Evolutionary conservation across 2,888 invertebrate genomes (phyloP).

Genomic region (Synergus laeviventris): DNA sequence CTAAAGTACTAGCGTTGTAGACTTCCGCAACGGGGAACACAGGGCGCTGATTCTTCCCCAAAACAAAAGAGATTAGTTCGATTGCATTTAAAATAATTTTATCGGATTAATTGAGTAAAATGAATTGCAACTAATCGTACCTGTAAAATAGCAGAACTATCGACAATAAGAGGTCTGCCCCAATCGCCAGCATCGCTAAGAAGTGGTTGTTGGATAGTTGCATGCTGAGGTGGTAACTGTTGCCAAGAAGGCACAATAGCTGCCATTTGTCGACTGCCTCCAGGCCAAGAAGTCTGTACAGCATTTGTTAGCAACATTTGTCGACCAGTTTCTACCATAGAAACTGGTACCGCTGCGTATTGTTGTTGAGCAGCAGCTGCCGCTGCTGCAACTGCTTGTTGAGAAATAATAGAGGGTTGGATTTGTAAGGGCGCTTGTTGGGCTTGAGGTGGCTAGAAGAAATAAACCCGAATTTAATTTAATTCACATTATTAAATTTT

Average conservation of each 20-base stretch:
- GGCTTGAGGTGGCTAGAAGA: constrained; percentile 77
- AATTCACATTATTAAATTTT: constrained; percentile 23
- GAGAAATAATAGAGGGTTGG: constrained; percentile 87
- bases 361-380: constrained; percentile 87
- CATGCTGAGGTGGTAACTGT: constrained; percentile 82
- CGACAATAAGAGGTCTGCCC: constrained; percentile 87
- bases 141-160: constrained; percentile 85
- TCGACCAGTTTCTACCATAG: constrained; percentile 92
- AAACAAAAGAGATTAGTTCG: constrained; percentile 56
- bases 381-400: constrained; percentile 81
- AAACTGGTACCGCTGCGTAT: constrained; percentile 89
- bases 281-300: constrained; percentile 85
- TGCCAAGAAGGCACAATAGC: constrained; percentile 89
- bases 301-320: constrained; percentile 88
- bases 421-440: constrained; percentile 85
- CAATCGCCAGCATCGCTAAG: constrained; percentile 82
- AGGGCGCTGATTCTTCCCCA: constrained; percentile 79
- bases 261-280: constrained; percentile 85
- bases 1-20: constrained; percentile 78
- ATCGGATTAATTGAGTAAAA: background rate
- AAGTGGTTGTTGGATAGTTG: constrained; percentile 80
- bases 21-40: constrained; percentile 81
- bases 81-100: background rate
- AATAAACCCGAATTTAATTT: constrained; percentile 25
- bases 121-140: constrained; percentile 68